These are phyloP conservation scores for Macrosteles quadrilineatus DNA, from an alignment of 1,140 invertebrate genomes.

Conservation along the genomic window DNA sequence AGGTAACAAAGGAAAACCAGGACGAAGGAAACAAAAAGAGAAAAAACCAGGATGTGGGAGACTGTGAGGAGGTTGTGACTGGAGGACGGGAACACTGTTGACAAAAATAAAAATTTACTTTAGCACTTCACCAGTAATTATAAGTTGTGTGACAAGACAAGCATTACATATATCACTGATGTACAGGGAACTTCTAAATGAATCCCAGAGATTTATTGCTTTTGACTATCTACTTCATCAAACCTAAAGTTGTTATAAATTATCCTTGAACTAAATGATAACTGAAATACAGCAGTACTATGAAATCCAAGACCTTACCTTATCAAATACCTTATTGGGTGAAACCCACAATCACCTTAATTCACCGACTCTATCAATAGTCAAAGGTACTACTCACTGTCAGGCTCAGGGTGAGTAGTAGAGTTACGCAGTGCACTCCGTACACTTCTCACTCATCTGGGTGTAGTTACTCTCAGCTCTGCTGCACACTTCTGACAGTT, in stretches of 20 bases:
- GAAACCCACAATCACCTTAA: no score
- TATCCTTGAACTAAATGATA: no score
- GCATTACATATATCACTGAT: background rate
- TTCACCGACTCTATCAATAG: no score
- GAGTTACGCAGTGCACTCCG: background rate
- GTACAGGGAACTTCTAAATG: background rate
- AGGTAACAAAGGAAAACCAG: constrained; percentile 7
- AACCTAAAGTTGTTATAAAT: no score
- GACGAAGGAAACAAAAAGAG: background rate
- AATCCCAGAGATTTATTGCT: background rate
- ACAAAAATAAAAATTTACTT: background rate
- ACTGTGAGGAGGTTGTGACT: background rate
- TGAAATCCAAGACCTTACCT: no score
- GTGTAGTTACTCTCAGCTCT: background rate
- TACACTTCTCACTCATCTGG: background rate
- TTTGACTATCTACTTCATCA: background rate
- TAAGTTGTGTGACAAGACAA: background rate
- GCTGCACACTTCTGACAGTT: constrained; percentile 1
- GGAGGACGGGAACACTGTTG: background rate
- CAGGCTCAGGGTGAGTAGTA: background rate
- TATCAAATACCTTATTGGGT: no score
- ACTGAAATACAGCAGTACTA: no score
- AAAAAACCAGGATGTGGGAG: background rate
- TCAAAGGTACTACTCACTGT: no score
- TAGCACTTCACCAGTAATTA: background rate